Base-by-base conservation (phyloP, 2,113 vertebrate species). In the Nothobranchius kuhntae region DNA sequence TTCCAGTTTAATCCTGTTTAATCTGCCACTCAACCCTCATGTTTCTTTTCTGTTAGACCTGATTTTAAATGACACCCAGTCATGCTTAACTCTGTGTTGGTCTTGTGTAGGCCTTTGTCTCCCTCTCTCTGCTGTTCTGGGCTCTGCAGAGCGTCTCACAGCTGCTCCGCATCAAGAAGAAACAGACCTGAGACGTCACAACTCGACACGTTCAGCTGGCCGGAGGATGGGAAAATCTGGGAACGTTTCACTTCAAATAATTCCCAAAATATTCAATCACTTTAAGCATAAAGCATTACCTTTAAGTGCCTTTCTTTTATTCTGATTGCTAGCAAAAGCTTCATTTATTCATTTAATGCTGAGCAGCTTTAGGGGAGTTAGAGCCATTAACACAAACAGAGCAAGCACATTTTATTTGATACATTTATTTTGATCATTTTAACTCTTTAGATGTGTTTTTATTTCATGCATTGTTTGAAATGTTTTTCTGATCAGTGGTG, bases 41-140 rank as follows among this genome's bases (percentile, higher is more conserved):
- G 30, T 30, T 4, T 30, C 30, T 30, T 30, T 30, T 30, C 30
- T 30, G 30, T 30, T 30, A 30, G 30, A 1, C 36, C 9, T 53
- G 14, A 15, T 57, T 73, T 42, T 46, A 36, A 48, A 48, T 54
- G 9, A 47, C 26, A 45, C 6, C 3, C 17, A 13, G 46, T 71
- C 52, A 61, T 8, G 45, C 15, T 72, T 14, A 30, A 59, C 45
- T 7, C 14, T 42, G 15, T 73, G 13, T 77, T n/a, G 17, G 3
- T 78, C 13, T 86, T 82, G 75, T 77, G 83, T 66, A 98, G 96
- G 90, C 93, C 55, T 91, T 96, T 89, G 95, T 95, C 91, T 90
- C 86, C 47, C 75, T 95, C 89, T 94, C 90, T 13, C 70, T 92
- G 88, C 91, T 93, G 62, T 95, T 91, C 86, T 98, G 96, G 95